Evolutionary conservation across 2,888 invertebrate species (phyloP).

Genomic region (Priocnemis perturbator): DNA sequence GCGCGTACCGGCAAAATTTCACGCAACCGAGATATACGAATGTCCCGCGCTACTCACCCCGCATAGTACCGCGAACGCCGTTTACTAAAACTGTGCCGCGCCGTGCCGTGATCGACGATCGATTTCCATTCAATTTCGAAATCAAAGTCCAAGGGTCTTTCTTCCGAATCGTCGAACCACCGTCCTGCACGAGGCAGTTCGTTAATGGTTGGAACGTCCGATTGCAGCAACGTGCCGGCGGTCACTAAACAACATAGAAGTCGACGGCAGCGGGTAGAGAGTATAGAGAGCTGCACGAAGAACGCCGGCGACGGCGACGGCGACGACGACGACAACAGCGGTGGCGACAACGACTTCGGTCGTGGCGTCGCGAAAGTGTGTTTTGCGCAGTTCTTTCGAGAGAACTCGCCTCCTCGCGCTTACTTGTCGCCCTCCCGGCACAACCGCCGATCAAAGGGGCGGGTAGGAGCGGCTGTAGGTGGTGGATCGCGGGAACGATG

Average conservation of each 20-base stretch:
- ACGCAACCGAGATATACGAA: constrained; percentile 13
- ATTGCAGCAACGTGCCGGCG: constrained; percentile 21
- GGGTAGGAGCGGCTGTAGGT: constrained; percentile 58
- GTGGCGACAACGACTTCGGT: constrained; percentile 36
- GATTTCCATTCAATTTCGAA: no score
- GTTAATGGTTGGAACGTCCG: no score
- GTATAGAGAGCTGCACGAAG: constrained; percentile 10
- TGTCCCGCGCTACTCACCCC: no score
- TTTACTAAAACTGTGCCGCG: neutral
- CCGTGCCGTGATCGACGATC: neutral
- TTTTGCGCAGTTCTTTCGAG: constrained; percentile 64
- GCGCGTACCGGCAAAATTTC: constrained; percentile 40
- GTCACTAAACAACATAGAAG: constrained; percentile 48
- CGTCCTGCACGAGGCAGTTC: no score
- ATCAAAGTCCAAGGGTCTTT: no score
- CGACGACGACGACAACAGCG: constrained; percentile 16
- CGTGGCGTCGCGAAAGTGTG: constrained; percentile 45
- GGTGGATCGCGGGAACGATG: constrained; percentile 43
- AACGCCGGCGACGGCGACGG: constrained; percentile 19
- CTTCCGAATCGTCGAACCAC: no score
- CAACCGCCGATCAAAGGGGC: constrained; percentile 57
- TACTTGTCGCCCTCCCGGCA: constrained; percentile 55
- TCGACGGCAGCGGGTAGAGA: constrained; percentile 22
- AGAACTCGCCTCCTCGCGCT: constrained; percentile 58
- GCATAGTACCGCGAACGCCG: no score